Percentiles rank a stretch among this genome's conserved stretches.
These are phyloP conservation scores for Centropus bengalensis DNA, from an alignment of 2,113 vertebrate genomes.

Conservation along the genomic window DNA sequence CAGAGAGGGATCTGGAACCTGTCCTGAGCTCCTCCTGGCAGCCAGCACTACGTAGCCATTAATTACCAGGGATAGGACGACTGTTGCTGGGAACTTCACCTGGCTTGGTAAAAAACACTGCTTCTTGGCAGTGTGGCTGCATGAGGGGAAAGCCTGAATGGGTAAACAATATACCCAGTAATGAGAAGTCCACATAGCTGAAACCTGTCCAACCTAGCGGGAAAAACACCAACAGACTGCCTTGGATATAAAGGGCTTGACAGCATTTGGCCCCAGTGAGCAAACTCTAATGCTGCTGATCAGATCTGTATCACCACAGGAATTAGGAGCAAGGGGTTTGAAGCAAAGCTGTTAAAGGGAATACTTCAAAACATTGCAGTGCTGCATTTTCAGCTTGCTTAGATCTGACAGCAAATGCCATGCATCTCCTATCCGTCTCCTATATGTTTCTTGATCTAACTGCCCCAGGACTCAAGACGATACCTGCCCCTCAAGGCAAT, in stretches of 20 bases:
- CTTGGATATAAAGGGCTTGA: not conserved
- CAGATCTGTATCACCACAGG: not conserved
- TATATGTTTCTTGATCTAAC: not conserved
- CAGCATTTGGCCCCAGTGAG: not conserved
- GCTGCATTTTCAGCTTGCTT: not conserved
- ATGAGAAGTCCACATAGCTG: not conserved
- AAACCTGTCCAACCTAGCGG: not conserved
- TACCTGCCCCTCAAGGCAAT: not conserved
- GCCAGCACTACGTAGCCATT: not conserved
- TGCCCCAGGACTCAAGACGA: not conserved
- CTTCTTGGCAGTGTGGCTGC: not conserved
- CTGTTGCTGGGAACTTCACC: not conserved
- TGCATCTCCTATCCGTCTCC: not conserved
- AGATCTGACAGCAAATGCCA: not conserved
- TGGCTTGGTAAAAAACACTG: not conserved
- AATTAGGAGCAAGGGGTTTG: not conserved
- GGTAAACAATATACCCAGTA: not conserved
- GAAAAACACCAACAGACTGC: not conserved
- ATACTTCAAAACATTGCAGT: not conserved
- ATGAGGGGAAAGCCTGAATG: not conserved
- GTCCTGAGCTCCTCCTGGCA: not conserved
- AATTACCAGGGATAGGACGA: rapidly evolving
- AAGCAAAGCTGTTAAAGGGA: not conserved
- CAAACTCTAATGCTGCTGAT: not conserved
- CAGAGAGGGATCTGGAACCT: not conserved